A percentile compares a stretch with the other conserved stretches of the same genome.
Evolutionary conservation across 1,140 invertebrate genomes (phyloP).

Genomic region (Cydia splendana): DNA sequence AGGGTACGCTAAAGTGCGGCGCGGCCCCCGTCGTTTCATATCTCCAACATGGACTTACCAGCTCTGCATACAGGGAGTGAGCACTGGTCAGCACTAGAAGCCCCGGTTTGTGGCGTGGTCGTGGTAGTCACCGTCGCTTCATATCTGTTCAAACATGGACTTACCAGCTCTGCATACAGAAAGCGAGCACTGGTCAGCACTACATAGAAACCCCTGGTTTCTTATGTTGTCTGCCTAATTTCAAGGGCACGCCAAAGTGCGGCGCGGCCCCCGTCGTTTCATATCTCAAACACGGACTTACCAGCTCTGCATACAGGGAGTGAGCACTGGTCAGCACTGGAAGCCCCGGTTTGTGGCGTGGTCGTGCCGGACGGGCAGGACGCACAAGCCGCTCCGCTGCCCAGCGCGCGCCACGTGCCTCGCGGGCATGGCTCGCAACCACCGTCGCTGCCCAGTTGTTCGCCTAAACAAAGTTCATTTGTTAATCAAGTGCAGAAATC

Average conservation of each 20-base stretch:
- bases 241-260: too few species aligned
- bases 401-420: slow-evolving; percentile 94
- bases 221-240: slow-evolving; percentile 40
- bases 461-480: slow-evolving; percentile 67
- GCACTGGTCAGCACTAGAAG: slow-evolving; percentile 93
- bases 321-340: slow-evolving; percentile 94
- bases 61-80: slow-evolving; percentile 92
- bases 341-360: slow-evolving; percentile 90
- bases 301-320: slow-evolving; percentile 91
- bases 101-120: slow-evolving; percentile 92
- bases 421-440: slow-evolving; percentile 95
- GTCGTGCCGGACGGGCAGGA: slow-evolving; percentile 94
- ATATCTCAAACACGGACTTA: slow-evolving; percentile 50
- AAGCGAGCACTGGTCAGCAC: slow-evolving; percentile 94
- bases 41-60: slow-evolving; percentile 70
- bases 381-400: slow-evolving; percentile 92
- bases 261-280: background rate
- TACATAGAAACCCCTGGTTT: slow-evolving; percentile 85
- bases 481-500: background rate
- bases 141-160: slow-evolving; percentile 30
- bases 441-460: slow-evolving; percentile 93
- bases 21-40: too few species aligned
- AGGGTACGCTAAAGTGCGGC: too few species aligned
- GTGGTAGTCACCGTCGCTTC: slow-evolving; percentile 70
- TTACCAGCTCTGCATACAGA: slow-evolving; percentile 90